Percentiles rank a stretch among this genome's conserved stretches.
Evolutionary conservation across 1,140 invertebrate genomes (phyloP).

Genomic region (Diprion similis): DNA sequence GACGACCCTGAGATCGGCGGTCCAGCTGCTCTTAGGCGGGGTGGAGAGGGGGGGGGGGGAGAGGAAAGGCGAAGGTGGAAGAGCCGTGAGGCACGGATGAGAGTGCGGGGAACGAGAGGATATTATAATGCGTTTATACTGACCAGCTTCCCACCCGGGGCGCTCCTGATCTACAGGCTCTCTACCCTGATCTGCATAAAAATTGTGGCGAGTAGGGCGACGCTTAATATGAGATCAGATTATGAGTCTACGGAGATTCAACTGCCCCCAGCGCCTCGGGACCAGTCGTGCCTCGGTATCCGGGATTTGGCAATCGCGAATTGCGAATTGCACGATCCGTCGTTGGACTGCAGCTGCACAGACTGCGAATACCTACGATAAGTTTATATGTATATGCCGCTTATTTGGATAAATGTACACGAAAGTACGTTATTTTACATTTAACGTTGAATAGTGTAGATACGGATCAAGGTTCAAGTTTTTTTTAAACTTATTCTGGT

Average conservation of each 20-base stretch:
- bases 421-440: too few species aligned
- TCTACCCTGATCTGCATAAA: constrained; percentile 56
- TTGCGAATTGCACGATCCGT: too few species aligned
- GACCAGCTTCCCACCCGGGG: constrained; percentile 56
- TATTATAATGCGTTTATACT: constrained; percentile 60
- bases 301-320: too few species aligned
- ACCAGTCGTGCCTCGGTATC: too few species aligned
- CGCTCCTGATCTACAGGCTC: constrained; percentile 37
- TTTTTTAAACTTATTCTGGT: too few species aligned
- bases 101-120: constrained; percentile 25
- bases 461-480: too few species aligned
- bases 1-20: constrained; percentile 33
- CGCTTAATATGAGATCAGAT: constrained; percentile 60
- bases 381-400: too few species aligned
- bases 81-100: neutral
- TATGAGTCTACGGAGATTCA: constrained; percentile 55
- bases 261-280: constrained; percentile 25
- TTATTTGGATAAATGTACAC: too few species aligned
- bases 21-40: constrained; percentile 53
- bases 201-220: constrained; percentile 47
- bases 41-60: constrained; percentile 45
- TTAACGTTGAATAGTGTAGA: too few species aligned
- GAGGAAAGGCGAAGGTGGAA: constrained; percentile 23
- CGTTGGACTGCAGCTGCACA: too few species aligned
- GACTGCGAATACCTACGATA: too few species aligned